These are phyloP conservation scores for Ailurus styani DNA, from an alignment of 2,113 vertebrate species.

Conservation along the genomic window DNA sequence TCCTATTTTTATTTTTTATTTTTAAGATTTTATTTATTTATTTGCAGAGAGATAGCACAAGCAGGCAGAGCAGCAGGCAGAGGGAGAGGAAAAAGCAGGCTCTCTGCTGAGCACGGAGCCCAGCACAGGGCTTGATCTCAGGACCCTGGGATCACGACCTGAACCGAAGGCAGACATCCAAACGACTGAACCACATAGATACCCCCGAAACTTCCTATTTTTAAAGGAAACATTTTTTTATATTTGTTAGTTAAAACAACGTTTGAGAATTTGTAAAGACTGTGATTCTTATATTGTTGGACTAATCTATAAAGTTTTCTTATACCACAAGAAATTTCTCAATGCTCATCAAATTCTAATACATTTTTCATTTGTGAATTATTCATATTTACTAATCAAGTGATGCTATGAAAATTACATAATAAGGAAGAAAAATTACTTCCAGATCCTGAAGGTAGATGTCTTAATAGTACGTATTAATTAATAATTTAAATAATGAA, in stretches of 20 bases:
- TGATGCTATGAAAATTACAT: not conserved
- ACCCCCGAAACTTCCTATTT: not conserved
- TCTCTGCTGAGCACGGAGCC: too few relatives aligned
- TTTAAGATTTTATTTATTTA: too few relatives aligned
- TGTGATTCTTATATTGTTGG: not conserved
- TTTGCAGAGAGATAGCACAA: too few relatives aligned
- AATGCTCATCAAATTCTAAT: not conserved
- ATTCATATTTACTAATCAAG: not conserved
- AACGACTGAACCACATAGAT: not conserved
- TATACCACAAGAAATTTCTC: not conserved
- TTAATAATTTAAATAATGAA: not conserved
- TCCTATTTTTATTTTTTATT: not conserved
- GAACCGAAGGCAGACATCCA: not conserved
- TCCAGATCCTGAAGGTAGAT: not conserved
- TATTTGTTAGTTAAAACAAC: not conserved
- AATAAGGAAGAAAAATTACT: not conserved
- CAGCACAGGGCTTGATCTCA: not conserved
- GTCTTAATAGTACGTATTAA: not conserved
- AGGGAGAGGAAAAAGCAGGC: too few relatives aligned
- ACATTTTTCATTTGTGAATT: not conserved
- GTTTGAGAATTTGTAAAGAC: not conserved
- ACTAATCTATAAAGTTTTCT: not conserved
- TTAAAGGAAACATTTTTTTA: not conserved
- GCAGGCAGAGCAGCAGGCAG: too few relatives aligned
- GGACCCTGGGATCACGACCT: not conserved